Evolutionary conservation across 2,113 vertebrate genomes (phyloP).

Genomic region (Eonycteris spelaea): DNA sequence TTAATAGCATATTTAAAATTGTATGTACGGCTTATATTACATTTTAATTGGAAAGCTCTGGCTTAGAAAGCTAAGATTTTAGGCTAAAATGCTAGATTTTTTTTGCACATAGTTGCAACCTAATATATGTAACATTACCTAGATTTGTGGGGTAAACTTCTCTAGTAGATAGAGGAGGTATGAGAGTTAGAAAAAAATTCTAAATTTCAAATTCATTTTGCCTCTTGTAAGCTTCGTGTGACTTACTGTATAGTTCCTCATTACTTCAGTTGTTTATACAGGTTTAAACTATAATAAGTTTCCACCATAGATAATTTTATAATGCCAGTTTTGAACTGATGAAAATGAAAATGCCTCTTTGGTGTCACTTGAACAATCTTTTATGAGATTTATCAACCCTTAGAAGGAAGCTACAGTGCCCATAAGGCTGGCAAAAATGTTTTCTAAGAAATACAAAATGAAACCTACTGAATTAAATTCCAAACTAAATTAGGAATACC

Average conservation of each 20-base stretch:
- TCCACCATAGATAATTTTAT: conserved; percentile 20
- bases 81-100: neutral
- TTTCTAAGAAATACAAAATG: conserved; percentile 51
- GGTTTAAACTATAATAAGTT: conserved; percentile 17
- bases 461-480: conserved; percentile 53
- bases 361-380: conserved; percentile 17
- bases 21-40: neutral
- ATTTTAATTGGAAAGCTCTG: neutral
- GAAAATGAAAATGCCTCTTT: conserved; percentile 29
- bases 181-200: neutral
- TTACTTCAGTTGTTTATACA: conserved; percentile 29
- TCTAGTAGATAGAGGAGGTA: neutral
- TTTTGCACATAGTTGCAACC: neutral
- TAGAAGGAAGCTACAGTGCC: neutral
- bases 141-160: neutral
- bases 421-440: neutral
- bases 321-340: neutral
- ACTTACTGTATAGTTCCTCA: neutral
- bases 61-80: neutral
- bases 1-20: neutral
- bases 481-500: conserved; percentile 60
- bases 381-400: neutral
- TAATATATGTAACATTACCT: neutral
- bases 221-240: neutral
- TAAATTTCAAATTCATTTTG: conserved; percentile 21